Evolutionary conservation across 2,888 invertebrate species (phyloP).

Genomic region (Amblyjoppa proteus): DNA sequence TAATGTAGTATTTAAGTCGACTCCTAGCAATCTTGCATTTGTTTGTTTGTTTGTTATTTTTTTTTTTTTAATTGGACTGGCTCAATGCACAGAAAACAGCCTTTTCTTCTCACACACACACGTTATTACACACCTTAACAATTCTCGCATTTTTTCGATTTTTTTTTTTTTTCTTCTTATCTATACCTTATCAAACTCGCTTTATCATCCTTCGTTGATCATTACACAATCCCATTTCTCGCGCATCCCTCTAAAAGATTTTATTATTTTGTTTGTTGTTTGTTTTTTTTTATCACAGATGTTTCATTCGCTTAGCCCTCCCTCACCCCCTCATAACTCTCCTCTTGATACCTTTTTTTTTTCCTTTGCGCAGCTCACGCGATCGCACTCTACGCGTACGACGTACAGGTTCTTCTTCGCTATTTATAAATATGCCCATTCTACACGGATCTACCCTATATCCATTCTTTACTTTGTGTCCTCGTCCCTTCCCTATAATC

Average conservation of each 20-base stretch:
- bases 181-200: constrained; percentile 38
- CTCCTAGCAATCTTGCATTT: constrained; percentile 69
- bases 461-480: constrained; percentile 40
- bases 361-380: constrained; percentile 50
- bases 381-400: constrained; percentile 59
- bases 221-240: constrained; percentile 56
- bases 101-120: constrained; percentile 68
- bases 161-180: constrained; percentile 60
- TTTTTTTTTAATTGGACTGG: constrained; percentile 65
- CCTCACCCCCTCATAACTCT: constrained; percentile 48
- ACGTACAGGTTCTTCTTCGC: constrained; percentile 52
- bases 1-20: constrained; percentile 64
- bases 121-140: constrained; percentile 56
- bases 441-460: constrained; percentile 42
- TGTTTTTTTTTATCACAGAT: constrained; percentile 84
- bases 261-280: constrained; percentile 67
- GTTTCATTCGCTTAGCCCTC: constrained; percentile 84
- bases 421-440: constrained; percentile 65
- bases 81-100: constrained; percentile 71
- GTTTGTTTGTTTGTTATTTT: constrained; percentile 45
- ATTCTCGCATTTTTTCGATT: constrained; percentile 62
- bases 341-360: constrained; percentile 43
- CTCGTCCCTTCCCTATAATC: constrained; percentile 38
- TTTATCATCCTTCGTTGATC: constrained; percentile 27
- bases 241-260: constrained; percentile 74